Base-by-base conservation (phyloP, 2,888 invertebrate genomes). In the Notodonta ziczac region DNA sequence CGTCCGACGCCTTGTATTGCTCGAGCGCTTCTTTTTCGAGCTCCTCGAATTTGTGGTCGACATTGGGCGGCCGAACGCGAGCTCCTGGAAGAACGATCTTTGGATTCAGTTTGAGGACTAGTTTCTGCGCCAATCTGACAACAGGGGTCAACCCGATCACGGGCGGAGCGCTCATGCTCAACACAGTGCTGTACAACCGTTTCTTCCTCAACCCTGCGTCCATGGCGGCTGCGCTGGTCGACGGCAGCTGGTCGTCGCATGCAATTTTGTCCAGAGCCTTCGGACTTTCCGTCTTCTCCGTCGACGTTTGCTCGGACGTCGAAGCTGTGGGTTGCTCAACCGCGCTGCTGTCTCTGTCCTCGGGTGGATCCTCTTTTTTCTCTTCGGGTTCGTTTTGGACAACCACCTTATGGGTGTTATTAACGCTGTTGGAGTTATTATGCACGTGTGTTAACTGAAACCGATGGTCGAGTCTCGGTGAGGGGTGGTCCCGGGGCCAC, bases 21-120 rank as follows among this genome's bases (percentile, higher is more conserved):
- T 95, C 95, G 58, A 95, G 75, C 2, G 95, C 95, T 78, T 95
- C 94, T 65, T 94, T 93, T 77, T 95, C 95, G 56, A 95, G 78
- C 72, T 95, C 95, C 61, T 95, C 95, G 63, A 92, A 91, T 72
- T 92, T 91, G 62, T 85, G 85, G 59, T 91, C 91, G 24, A 88
- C 86, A 56, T 80, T 86, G 3, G 87, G 84, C 14, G 87, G 83
- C 50, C 90, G 80, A 14, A 87, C 74, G 63, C 90, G 84, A 2
- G 86, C 77, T 39, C 85, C 78, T 9, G 89, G 86, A 14, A 90
- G 72, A 13, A 90, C 86, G 54, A 91, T 86, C 66, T 93, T 93
- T 0, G 92, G 85, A 65, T 90, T 92, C 4, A 93, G 76, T 69
- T 92, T 92, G 6, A 93, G 75, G 7, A 84, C 83, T 44, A 91